These are phyloP conservation scores for Saguinus imperator DNA, from an alignment of 2,113 vertebrate species.

Conservation along the genomic window DNA sequence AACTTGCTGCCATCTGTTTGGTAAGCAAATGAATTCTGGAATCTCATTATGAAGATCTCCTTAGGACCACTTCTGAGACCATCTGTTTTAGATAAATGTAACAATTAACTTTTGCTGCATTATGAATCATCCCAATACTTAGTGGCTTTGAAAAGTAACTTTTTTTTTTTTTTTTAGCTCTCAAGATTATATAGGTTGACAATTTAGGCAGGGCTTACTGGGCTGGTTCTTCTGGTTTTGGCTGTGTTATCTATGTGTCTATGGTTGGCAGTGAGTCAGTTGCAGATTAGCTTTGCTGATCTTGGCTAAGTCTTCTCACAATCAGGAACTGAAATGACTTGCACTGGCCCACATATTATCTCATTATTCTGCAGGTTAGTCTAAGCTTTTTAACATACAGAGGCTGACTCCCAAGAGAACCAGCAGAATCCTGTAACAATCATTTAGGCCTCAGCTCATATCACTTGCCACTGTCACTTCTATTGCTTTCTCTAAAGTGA, in stretches of 20 bases:
- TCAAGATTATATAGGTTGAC: neutral
- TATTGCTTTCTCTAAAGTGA: neutral
- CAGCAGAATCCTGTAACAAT: neutral
- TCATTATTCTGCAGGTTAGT: neutral
- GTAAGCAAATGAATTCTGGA: neutral
- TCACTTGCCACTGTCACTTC: neutral
- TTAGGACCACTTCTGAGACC: neutral
- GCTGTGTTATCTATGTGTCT: neutral
- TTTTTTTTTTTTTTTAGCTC: neutral
- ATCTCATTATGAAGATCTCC: neutral
- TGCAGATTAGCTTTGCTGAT: neutral
- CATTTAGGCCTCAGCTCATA: neutral
- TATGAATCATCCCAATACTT: neutral
- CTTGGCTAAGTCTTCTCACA: neutral
- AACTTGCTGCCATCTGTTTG: neutral
- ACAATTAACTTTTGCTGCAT: neutral
- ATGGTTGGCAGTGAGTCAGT: neutral
- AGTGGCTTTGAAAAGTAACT: neutral
- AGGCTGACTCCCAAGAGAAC: neutral
- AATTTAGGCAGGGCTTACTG: neutral
- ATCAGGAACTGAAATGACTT: neutral
- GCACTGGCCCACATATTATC: neutral
- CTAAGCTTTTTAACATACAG: neutral
- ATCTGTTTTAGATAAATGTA: neutral
- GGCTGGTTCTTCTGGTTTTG: neutral